Conservation (phyloP, 2,113 vertebrate genomes). For the Balaeniceps rex region DNA sequence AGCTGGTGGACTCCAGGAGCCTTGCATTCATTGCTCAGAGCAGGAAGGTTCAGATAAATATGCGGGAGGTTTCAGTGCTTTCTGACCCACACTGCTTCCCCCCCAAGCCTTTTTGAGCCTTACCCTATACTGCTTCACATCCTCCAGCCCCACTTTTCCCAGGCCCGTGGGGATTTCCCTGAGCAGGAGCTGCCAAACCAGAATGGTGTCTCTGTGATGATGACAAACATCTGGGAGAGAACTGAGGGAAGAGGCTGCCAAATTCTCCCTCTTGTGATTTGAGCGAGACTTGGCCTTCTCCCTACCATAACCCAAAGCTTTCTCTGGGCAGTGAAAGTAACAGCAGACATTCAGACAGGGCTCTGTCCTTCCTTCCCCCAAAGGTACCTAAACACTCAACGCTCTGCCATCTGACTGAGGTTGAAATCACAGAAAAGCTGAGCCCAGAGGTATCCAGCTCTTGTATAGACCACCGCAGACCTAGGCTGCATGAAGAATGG, state of each 20-base stretch:
- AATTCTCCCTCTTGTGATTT: background rate
- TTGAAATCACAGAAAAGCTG: background rate
- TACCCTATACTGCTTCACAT: background rate
- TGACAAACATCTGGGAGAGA: background rate
- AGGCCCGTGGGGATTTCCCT: background rate
- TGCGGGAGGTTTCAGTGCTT: background rate
- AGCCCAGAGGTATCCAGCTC: background rate
- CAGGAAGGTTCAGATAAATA: background rate
- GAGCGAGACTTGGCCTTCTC: background rate
- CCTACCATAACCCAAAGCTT: background rate
- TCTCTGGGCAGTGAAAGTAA: background rate
- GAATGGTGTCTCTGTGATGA: background rate
- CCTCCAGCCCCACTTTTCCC: background rate
- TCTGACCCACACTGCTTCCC: background rate
- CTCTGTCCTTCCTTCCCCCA: background rate
- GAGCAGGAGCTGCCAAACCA: background rate
- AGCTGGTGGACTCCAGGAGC: background rate
- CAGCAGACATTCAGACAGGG: background rate
- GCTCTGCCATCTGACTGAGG: background rate
- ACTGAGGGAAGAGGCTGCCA: background rate
- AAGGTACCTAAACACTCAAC: background rate
- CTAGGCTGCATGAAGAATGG: accelerated
- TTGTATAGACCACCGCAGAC: background rate
- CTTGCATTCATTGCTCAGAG: background rate
- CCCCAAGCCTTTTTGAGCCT: background rate